Evolutionary conservation across 2,888 invertebrate species (phyloP).

Genomic region (Ferdinandea cuprea): DNA sequence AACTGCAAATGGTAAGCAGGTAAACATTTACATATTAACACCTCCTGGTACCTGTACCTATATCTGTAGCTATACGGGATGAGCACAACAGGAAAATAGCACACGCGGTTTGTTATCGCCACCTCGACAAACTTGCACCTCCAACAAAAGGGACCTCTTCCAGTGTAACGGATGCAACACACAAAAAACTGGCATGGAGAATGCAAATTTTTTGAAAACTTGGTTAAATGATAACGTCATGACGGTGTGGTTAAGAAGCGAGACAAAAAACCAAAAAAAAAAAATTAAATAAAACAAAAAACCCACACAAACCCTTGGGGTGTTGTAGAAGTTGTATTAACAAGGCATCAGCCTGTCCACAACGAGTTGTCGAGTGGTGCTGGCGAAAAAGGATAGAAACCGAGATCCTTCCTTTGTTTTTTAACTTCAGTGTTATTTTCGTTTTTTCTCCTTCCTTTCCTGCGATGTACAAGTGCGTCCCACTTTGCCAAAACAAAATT

Average conservation of each 20-base stretch:
- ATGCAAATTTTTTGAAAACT: slow-evolving; percentile 62
- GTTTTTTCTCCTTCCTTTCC: slow-evolving; percentile 11
- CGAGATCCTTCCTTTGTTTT: slow-evolving; percentile 28
- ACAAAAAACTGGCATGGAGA: slow-evolving; percentile 32
- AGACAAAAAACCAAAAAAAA: slow-evolving; percentile 59
- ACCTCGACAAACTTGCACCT: slow-evolving; percentile 61
- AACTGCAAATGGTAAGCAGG: background rate
- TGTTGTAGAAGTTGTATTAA: slow-evolving; percentile 67
- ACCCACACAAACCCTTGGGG: slow-evolving; percentile 35
- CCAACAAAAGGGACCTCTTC: slow-evolving; percentile 24
- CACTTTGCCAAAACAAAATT: background rate
- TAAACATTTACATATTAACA: slow-evolving; percentile 55
- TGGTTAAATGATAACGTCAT: slow-evolving; percentile 69
- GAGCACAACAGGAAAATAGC: slow-evolving; percentile 6
- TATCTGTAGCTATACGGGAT: too few relatives aligned
- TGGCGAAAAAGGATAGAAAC: slow-evolving; percentile 22
- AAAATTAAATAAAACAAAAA: slow-evolving; percentile 18
- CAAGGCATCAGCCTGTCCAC: slow-evolving; percentile 62
- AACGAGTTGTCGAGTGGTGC: slow-evolving; percentile 56
- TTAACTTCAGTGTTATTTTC: too few relatives aligned
- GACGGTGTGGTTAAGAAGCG: slow-evolving; percentile 54
- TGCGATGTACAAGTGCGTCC: slow-evolving; percentile 13
- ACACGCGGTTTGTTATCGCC: slow-evolving; percentile 60
- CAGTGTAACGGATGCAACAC: slow-evolving; percentile 57
- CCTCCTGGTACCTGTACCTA: slow-evolving; percentile 21